Base-by-base conservation (phyloP, 2,888 invertebrate species). In the Cyclophora albipunctata region DNA sequence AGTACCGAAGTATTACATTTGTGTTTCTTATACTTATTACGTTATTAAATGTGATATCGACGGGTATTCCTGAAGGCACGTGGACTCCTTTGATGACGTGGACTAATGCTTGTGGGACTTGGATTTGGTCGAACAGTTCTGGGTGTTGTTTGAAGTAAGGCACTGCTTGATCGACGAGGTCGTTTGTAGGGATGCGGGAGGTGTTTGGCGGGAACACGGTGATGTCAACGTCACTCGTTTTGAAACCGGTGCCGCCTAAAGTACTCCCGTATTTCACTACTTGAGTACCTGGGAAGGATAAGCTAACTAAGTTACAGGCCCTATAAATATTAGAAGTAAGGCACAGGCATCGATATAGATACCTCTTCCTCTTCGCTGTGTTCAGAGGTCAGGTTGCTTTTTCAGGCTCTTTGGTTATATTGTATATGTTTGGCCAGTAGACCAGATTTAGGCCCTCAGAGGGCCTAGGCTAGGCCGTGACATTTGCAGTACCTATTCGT, bases 1-100 rank as follows among this genome's bases (percentile, higher is more conserved):
- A n/a, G 41, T 54, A 47, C 0, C 34, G 44, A 37, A 5, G 37
- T 3, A 46, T n/a, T 2, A 50, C 43, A 20, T 48, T 43, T 3
- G 51, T 47, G 5, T 47, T 49, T 40, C 20, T 33, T 6, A 52
- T 7, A 3, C 45, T 51, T 7, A 49, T 45, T 4, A 45, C 34
- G 7, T 43, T 34, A 20, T 48, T 45, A n/a, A 51, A 48, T 40
- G 33, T 46, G 40, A 54, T 3, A 40, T 54, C 54, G 3, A 50
- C 7, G 4, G 1, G 7, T 20, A 46, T 42, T 6, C 48, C 46
- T 4, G 51, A 48, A 4, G 51, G 51, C 34, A 48, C 44, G 7
- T 51, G 51, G 4, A 6, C 35, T 5, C 42, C 37, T 3, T 34
- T 42, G 5, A 51, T 7, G 2, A 47, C 40, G 0, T 47, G 41